Percentiles rank a stretch among this genome's conserved stretches.
Evolutionary conservation across 2,797 vertebrate genomes (phyloP).

Genomic region (Hylomyscus alleni): DNA sequence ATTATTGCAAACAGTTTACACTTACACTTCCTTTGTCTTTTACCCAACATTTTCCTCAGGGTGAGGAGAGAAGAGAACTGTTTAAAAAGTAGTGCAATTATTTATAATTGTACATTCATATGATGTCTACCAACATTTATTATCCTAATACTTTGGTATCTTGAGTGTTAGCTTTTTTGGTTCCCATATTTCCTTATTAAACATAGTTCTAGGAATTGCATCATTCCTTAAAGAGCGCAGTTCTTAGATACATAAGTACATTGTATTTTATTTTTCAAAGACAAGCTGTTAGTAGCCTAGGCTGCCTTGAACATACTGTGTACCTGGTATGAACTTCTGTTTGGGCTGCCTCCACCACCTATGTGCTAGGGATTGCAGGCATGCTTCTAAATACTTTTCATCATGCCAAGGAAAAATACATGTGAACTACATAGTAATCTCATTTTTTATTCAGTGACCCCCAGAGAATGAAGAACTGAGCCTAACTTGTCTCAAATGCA

Average conservation of each 20-base stretch:
- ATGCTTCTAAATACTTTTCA: background rate
- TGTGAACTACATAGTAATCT: background rate
- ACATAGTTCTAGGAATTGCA: background rate
- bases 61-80: conserved; percentile 53
- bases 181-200: background rate
- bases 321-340: background rate
- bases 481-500: conserved; percentile 20
- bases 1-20: background rate
- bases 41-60: conserved; percentile 43
- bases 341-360: background rate
- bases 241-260: background rate
- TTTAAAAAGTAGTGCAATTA: background rate
- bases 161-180: conserved; percentile 8
- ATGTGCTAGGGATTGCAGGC: background rate
- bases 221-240: conserved; percentile 28
- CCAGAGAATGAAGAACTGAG: conserved; percentile 39
- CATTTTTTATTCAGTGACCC: background rate
- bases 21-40: conserved; percentile 20
- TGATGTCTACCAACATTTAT: conserved; percentile 29
- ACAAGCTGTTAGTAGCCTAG: background rate
- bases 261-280: background rate
- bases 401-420: conserved; percentile 25
- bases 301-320: background rate
- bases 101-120: conserved; percentile 33
- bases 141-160: conserved; percentile 24